Base-by-base conservation (phyloP, 2,888 invertebrate genomes). In the Glaucopsyche alexis region DNA sequence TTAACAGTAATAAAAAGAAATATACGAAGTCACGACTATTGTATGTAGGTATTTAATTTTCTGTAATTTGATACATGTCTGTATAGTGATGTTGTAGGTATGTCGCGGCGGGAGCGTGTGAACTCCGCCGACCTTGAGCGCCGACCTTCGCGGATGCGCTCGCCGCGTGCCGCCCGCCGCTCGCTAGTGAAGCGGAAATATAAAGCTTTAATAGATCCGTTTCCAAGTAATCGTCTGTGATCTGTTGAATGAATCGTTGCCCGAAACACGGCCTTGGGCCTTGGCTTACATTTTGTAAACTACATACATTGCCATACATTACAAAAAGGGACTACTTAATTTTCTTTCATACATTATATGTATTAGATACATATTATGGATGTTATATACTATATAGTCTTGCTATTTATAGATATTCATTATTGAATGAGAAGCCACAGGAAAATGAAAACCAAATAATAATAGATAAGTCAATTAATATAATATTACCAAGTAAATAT, bases 121-220 rank as follows among this genome's bases (percentile, higher is more conserved):
- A 55, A 55, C 19, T 29, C 29, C 29, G 60, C 29, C n/a, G 60
- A 60, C 60, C 60, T 60, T 60, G 60, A 14, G 29, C 29, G 19
- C 3, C 7, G 60, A 60, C 60, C 60, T 60, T 13, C 19, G 19
- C 2, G 29, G 29, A 47, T 47, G 47, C 47, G 3, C 42, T 6
- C 55, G 55, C 60, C 14, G 60, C 55, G 7, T 29, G 50, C n/a
- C 7, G n/a, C 52, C 8, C 4, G 29, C 29, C 29, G 29, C 7
- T 4, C 16, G 29, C 60, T 60, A 60, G 60, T 60, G 29, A 60
- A 60, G 60, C 60, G 60, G 60, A 60, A 60, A 60, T 38, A 60
- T 60, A 38, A 60, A 60, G 19, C 29, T 60, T 38, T 60, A 60
- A 60, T 60, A 11, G 60, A 29, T 60, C 29, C 60, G 60, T 60